A percentile compares a stretch with the other conserved stretches of the same genome.
Evolutionary conservation across 2,888 invertebrate genomes (phyloP).

Genomic region (Microdon myrmicae): DNA sequence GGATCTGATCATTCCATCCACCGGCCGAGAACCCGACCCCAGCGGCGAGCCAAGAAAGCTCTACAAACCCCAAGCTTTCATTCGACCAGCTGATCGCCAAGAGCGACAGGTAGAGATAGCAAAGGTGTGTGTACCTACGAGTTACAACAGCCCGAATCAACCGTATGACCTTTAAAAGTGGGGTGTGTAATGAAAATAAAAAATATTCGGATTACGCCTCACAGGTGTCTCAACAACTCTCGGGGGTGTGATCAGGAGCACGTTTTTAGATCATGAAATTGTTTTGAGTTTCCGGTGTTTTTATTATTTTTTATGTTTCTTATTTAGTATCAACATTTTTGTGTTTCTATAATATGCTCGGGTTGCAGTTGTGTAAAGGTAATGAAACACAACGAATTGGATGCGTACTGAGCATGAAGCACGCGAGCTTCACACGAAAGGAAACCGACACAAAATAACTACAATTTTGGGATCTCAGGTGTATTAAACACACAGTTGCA

Average conservation of each 20-base stretch:
- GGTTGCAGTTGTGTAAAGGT: too few species aligned
- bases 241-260: slow-evolving; percentile 45
- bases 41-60: slow-evolving; percentile 6
- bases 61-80: slow-evolving; percentile 34
- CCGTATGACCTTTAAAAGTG: too few species aligned
- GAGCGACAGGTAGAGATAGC: slow-evolving; percentile 6
- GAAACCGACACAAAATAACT: too few species aligned
- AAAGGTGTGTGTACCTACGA: slow-evolving; percentile 9
- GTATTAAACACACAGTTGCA: too few species aligned
- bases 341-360: slow-evolving; percentile 20
- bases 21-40: slow-evolving; percentile 19
- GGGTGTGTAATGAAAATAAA: slow-evolving; percentile 30
- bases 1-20: slow-evolving; percentile 37
- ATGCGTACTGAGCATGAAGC: too few species aligned
- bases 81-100: slow-evolving; percentile 33
- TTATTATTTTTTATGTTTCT: background rate
- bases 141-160: too few species aligned
- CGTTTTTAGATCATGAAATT: slow-evolving; percentile 36
- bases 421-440: too few species aligned
- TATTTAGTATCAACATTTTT: slow-evolving; percentile 1
- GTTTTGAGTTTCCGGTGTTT: slow-evolving; percentile 5
- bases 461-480: too few species aligned
- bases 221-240: slow-evolving; percentile 30
- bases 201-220: slow-evolving; percentile 23
- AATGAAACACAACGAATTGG: too few species aligned